These are phyloP conservation scores for Dasyprocta punctata DNA, from an alignment of 2,113 vertebrate genomes.

Conservation along the genomic window DNA sequence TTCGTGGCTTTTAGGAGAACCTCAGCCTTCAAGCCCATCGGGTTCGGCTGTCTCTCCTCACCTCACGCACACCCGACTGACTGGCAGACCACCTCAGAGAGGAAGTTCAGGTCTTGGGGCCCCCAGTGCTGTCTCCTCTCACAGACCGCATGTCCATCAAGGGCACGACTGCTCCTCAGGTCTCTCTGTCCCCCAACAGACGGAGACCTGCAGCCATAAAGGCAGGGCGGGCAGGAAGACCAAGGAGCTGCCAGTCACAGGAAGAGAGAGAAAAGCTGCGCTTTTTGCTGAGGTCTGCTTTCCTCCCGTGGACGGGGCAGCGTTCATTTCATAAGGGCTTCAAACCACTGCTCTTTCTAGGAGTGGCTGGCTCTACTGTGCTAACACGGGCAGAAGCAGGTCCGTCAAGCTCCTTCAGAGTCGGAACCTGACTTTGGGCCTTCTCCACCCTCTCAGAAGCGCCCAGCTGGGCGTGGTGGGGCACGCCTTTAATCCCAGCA, in stretches of 20 bases:
- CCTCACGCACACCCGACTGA: background rate
- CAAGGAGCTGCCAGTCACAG: background rate
- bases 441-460: too few relatives aligned
- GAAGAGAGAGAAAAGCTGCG: background rate
- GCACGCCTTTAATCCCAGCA: too few relatives aligned
- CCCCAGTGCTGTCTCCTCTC: background rate
- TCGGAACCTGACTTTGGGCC: background rate
- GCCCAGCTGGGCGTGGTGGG: too few relatives aligned
- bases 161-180: background rate
- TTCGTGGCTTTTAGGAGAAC: background rate
- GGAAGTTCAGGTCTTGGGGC: too few relatives aligned
- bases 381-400: accelerated
- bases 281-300: background rate
- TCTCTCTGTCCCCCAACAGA: background rate
- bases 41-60: background rate
- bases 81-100: background rate
- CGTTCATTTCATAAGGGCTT: background rate
- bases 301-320: background rate
- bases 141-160: background rate
- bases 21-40: background rate
- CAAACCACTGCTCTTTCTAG: background rate
- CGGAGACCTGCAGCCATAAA: background rate
- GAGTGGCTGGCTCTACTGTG: too few relatives aligned
- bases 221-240: background rate
- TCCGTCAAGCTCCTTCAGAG: background rate